Percentiles rank a stretch among this genome's conserved stretches.
Conservation (phyloP, 2,888 invertebrate genomes). For the Chydorus sphaericus region DNA sequence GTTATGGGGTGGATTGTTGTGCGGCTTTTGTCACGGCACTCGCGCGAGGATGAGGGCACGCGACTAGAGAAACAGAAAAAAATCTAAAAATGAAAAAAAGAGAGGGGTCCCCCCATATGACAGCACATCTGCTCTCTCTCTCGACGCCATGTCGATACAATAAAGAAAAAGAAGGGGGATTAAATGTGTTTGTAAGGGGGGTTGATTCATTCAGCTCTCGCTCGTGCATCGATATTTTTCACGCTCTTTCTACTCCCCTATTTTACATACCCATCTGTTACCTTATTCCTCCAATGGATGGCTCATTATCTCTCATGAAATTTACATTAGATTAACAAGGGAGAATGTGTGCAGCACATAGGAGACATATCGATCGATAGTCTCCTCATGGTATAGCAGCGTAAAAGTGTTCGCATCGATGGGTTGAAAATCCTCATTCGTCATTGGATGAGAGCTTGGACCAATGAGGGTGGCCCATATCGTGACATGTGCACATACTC, state of each 20-base stretch:
- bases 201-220: no score
- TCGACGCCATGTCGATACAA: no score
- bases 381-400: not conserved
- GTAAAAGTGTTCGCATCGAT: not conserved
- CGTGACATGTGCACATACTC: not conserved
- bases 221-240: no score
- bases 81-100: not conserved
- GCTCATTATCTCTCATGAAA: no score
- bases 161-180: no score
- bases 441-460: not conserved
- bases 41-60: constrained; percentile 3
- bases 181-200: no score
- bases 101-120: constrained; percentile 3
- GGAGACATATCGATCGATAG: not conserved
- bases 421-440: not conserved
- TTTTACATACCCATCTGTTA: no score
- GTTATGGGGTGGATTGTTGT: not conserved
- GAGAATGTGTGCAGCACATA: not conserved
- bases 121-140: constrained; percentile 3
- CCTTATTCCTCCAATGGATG: no score
- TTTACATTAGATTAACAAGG: no score
- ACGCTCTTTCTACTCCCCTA: no score
- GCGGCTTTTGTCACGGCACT: constrained; percentile 6
- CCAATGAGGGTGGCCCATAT: not conserved
- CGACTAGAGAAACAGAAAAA: not conserved